A percentile compares a stretch with the other conserved stretches of the same genome.
phyloP scores from a whole-genome alignment of 1,140 invertebrate genomes.

The Paraescarpia echinospica region DNA sequence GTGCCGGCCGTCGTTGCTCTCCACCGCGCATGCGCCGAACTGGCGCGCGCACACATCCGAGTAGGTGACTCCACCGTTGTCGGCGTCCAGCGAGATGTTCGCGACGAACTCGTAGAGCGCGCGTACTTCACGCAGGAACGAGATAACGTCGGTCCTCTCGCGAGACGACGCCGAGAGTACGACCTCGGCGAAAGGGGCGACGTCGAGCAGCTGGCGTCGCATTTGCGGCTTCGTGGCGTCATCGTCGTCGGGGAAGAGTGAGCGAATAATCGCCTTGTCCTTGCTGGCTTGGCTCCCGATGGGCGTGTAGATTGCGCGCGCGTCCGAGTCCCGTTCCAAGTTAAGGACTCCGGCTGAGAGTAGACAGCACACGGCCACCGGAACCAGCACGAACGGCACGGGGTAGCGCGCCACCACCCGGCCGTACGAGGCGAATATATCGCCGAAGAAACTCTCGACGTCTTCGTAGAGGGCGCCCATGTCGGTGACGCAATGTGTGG shows the following conservation, averaged over 20 bases:
- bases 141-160: not conserved
- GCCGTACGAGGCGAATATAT: conserved; percentile 30
- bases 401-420: conserved; percentile 18
- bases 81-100: not conserved
- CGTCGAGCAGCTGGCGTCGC: not conserved
- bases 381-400: conserved; percentile 19
- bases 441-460: conserved; percentile 30
- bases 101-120: not conserved
- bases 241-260: conserved; percentile 1
- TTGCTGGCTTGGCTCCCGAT: conserved; percentile 21
- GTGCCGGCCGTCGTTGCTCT: not conserved
- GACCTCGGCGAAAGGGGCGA: not conserved
- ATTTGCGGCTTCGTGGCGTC: not conserved
- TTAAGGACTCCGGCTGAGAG: conserved; percentile 22
- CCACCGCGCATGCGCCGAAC: conserved; percentile 14
- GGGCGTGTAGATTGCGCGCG: conserved; percentile 19
- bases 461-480: conserved; percentile 31
- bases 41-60: conserved; percentile 18
- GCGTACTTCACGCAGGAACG: not conserved
- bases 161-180: not conserved
- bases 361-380: conserved; percentile 17
- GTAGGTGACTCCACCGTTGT: not conserved
- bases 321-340: conserved; percentile 23
- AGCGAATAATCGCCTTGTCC: not conserved
- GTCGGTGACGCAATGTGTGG: not conserved